Base-by-base conservation (phyloP, 2,888 invertebrate genomes). In the Drosophila hawaiiensis region DNA sequence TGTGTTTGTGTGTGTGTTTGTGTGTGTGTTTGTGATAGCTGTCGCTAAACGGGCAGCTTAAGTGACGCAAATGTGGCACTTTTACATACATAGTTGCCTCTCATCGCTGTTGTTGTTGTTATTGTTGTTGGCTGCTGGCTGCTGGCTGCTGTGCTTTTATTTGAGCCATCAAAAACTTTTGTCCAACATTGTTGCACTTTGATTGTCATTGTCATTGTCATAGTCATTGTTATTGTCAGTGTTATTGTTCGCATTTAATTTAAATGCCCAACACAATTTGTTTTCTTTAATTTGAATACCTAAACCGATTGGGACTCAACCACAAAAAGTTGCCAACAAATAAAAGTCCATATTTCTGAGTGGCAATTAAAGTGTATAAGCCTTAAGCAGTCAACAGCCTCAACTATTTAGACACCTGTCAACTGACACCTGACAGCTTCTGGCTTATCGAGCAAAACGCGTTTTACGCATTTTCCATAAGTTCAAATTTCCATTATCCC, bases 51-150 rank as follows among this genome's bases (percentile, higher is more conserved):
- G 86, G 76, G 70, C 70, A 83, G 78, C 84, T 89, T 83, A 89
- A 89, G 84, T 89, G 89, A 84, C 82, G 87, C 68, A 81, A 83
- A 84, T 88, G 89, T 85, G 74, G 81, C 88, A 80, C 68, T 85
- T 83, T 49, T 53, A 67, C 73, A 78, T 63, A 73, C 47, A 47
- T 47, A 47, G 25, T 47, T 47, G 47, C 25, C 47, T 14, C 22
- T 47, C 47, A 16, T 4, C 16, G 16, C 4, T 47, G 41, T 3
- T 41, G 76, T 72, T 73, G 43, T 54, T 66, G 50, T 4, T 37
- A 22, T 3, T 62, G 54, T 55, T 60, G 49, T 29, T 29, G 25
- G 25, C 37, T 47, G 4, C 22, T 49, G 68, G 37, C 52, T 76
- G 61, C 33, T 59, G 68, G 37, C 52, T 76, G 61, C 33, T 59